Evolutionary conservation across 2,888 invertebrate species (phyloP).

Genomic region (Lasioglossum leucozonium): DNA sequence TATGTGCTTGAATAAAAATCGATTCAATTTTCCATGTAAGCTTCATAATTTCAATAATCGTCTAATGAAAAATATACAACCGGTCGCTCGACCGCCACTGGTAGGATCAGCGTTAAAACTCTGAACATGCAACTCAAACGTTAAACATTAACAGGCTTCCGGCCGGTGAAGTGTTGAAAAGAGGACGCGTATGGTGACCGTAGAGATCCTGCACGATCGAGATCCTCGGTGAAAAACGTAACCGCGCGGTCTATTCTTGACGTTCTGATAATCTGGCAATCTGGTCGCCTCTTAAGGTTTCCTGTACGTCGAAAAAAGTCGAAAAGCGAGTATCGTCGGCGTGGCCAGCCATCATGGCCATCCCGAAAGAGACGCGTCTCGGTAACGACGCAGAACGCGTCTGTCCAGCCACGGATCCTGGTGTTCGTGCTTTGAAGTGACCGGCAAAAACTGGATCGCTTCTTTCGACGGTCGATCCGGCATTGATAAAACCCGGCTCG

Average conservation of each 20-base stretch:
- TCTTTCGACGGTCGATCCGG: constrained; percentile 1
- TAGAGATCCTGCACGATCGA: not conserved
- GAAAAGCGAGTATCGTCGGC: not conserved
- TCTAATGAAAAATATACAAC: too few relatives aligned
- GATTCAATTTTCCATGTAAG: too few relatives aligned
- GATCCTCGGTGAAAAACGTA: not conserved
- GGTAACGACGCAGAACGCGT: constrained; percentile 8
- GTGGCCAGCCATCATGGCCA: not conserved
- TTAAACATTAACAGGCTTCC: too few relatives aligned
- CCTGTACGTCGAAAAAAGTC: not conserved
- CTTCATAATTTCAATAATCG: too few relatives aligned
- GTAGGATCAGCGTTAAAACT: too few relatives aligned
- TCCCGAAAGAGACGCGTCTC: not conserved
- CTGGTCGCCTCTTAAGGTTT: not conserved
- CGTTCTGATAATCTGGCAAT: not conserved
- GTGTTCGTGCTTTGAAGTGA: not conserved
- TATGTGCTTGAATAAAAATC: too few relatives aligned
- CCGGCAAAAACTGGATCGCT: constrained; percentile 19
- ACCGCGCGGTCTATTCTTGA: not conserved
- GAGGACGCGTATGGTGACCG: too few relatives aligned
- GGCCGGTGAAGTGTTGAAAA: too few relatives aligned
- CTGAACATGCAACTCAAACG: too few relatives aligned
- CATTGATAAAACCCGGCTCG: not conserved
- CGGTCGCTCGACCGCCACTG: too few relatives aligned
- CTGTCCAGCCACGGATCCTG: not conserved